Conservation (phyloP, 2,797 vertebrate genomes). For the Toxotes lorentzi region DNA sequence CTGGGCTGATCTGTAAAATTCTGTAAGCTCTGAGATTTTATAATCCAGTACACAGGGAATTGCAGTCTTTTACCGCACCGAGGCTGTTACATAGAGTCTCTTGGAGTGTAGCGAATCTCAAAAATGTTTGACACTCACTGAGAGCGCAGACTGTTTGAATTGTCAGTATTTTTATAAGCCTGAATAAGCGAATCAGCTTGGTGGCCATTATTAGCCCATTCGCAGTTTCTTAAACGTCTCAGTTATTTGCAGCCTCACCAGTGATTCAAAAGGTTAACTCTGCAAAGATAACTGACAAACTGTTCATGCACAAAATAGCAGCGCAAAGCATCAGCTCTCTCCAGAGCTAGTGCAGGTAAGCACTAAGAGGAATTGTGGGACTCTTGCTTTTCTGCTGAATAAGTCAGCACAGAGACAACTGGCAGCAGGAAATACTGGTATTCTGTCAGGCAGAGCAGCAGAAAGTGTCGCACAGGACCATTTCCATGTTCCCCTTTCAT, state of each 20-base stretch:
- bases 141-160: conserved; percentile 22
- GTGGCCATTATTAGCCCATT: conserved; percentile 3
- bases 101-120: conserved; percentile 13
- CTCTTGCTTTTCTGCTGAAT: conserved; percentile 59
- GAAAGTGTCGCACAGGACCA: conserved; percentile 40
- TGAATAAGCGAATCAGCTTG: conserved; percentile 21
- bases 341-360: conserved; percentile 46
- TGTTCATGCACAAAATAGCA: conserved; percentile 14
- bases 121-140: conserved; percentile 8
- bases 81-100: conserved; percentile 2
- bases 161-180: conserved; percentile 29
- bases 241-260: background rate
- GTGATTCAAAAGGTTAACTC: conserved; percentile 14
- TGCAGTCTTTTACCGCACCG: background rate
- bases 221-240: conserved; percentile 1
- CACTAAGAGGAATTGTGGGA: conserved; percentile 56
- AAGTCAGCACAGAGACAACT: conserved; percentile 52
- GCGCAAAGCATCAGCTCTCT: conserved; percentile 24
- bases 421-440: conserved; percentile 34
- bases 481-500: background rate
- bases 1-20: background rate
- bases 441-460: conserved; percentile 41
- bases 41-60: background rate
- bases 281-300: conserved; percentile 7
- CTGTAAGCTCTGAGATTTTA: conserved; percentile 3